Evolutionary conservation across 2,888 invertebrate species (phyloP).

Genomic region (Azorinus chamasolen): DNA sequence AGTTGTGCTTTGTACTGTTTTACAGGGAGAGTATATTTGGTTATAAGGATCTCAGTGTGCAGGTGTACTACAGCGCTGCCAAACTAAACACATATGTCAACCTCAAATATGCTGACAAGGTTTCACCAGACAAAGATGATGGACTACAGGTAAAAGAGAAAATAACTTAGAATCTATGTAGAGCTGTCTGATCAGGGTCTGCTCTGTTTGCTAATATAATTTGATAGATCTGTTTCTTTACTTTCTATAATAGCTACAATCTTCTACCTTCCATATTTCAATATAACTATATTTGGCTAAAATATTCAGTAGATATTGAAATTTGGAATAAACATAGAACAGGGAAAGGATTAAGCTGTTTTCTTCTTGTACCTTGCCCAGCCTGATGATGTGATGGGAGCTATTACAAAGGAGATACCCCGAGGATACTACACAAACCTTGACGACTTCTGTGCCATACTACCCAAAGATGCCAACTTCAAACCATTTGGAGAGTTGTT

Average conservation of each 20-base stretch:
- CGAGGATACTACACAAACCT: constrained; percentile 91
- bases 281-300: no score
- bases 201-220: no score
- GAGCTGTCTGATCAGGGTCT: no score
- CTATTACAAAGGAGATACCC: constrained; percentile 90
- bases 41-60: constrained; percentile 93
- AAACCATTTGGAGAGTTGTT: constrained; percentile 89
- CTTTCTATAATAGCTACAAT: no score
- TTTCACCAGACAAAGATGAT: constrained; percentile 87
- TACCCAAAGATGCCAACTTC: constrained; percentile 91
- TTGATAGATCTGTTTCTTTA: no score
- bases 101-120: constrained; percentile 91
- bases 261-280: no score
- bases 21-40: constrained; percentile 96
- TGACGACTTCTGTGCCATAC: constrained; percentile 90
- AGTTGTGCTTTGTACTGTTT: no score
- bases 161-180: no score
- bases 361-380: constrained; percentile 81
- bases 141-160: constrained; percentile 86
- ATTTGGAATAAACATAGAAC: no score
- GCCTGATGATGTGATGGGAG: constrained; percentile 92
- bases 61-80: constrained; percentile 93
- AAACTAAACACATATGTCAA: constrained; percentile 93
- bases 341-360: no score
- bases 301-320: no score